phyloP scores from a whole-genome alignment of 2,888 invertebrate genomes.

The Germaria angustata region DNA sequence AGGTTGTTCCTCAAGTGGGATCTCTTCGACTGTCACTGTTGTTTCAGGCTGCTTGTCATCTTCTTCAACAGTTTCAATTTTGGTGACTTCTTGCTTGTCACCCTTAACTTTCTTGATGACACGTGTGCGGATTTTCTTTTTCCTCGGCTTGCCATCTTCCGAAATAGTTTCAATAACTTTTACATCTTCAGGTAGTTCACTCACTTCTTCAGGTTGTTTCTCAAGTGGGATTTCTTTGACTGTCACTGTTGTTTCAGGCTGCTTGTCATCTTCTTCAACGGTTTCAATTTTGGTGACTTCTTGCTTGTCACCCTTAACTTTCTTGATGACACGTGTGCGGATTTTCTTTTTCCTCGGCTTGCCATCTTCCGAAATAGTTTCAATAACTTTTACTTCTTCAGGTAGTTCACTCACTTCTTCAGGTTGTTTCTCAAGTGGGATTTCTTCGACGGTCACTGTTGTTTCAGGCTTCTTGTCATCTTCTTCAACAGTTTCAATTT shows the following conservation, averaged over 20 bases:
- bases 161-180: too few species aligned
- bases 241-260: conserved; percentile 76
- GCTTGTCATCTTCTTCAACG: conserved; percentile 77
- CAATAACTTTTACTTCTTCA: conserved; percentile 43
- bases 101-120: too few species aligned
- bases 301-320: conserved; percentile 70
- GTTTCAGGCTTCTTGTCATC: conserved; percentile 52
- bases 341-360: conserved; percentile 51
- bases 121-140: too few species aligned
- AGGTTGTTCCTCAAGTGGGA: background rate
- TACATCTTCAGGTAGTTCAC: too few species aligned
- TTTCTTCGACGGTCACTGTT: conserved; percentile 48
- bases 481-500: conserved; percentile 52
- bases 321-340: conserved; percentile 53
- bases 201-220: conserved; percentile 69
- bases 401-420: conserved; percentile 37
- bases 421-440: conserved; percentile 16
- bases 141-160: too few species aligned
- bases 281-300: conserved; percentile 79
- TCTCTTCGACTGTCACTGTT: background rate
- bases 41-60: background rate
- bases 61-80: too few species aligned
- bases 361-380: conserved; percentile 44
- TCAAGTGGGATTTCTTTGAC: conserved; percentile 65
- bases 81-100: too few species aligned